These are phyloP conservation scores for Gryon sp. DNA, from an alignment of 1,140 invertebrate species.

Conservation along the genomic window DNA sequence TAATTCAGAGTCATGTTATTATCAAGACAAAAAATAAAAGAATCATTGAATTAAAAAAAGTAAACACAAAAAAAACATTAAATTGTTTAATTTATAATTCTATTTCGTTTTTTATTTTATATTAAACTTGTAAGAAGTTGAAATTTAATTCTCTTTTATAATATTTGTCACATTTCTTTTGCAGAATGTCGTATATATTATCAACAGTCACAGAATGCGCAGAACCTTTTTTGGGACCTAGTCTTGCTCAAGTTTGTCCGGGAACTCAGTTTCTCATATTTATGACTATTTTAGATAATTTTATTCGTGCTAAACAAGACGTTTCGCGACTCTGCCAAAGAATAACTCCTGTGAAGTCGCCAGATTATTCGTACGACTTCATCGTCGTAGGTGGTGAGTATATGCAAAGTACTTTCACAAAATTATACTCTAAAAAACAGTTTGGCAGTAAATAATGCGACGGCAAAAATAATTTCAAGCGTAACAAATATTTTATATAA, in stretches of 20 bases:
- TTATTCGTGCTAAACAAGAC: constrained; percentile 77
- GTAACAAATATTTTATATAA: no score
- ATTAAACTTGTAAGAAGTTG: no score
- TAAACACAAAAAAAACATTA: no score
- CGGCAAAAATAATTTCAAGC: no score
- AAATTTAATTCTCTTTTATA: neutral
- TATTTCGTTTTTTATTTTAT: no score
- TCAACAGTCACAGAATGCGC: constrained; percentile 59
- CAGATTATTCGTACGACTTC: constrained; percentile 80
- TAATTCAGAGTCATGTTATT: no score
- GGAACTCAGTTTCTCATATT: constrained; percentile 80
- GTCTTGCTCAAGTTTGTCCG: constrained; percentile 78
- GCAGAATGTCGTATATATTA: constrained; percentile 72
- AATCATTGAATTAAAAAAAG: no score
- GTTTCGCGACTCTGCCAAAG: constrained; percentile 79
- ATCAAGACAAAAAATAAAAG: no score
- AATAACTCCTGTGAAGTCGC: constrained; percentile 69
- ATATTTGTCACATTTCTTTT: constrained; percentile 11
- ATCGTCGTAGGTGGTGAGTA: constrained; percentile 81
- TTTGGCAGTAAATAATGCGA: no score
- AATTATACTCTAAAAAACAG: no score
- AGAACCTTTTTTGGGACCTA: constrained; percentile 76
- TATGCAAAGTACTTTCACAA: neutral
- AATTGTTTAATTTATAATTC: no score
- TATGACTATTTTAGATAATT: constrained; percentile 81